Evolutionary conservation across 1,140 invertebrate genomes (phyloP), one percentile per base, ranked within the genome.

Genomic region (Wasmannia auropunctata): DNA sequence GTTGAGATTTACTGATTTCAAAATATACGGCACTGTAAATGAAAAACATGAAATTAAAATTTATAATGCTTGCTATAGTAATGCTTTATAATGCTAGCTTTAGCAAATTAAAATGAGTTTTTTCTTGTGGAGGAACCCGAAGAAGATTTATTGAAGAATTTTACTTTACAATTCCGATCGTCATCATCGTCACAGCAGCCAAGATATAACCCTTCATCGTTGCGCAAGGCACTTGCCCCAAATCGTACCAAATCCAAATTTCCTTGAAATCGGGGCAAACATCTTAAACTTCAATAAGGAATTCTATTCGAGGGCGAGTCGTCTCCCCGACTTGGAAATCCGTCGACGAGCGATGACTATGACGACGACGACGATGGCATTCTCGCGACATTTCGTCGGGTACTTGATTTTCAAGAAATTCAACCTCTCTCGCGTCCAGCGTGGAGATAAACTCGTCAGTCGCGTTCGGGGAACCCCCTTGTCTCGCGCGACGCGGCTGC

Each of bases 331-430:
- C 31, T 70, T 16, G 40, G 49, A 25, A 49, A 49, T 34, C 5
- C 16, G 14, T 70, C 34, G 67, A 49, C 7, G 11, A 54, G 22
- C 11, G 14, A 16, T 4, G 34, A 70, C 14, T 6, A 51, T 34
- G 34, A 37, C 37, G 22, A 43, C 6, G 34, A 37, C 46, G 46
- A 6, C 3, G 40, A 40, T 11, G 43, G 54, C 49, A 6, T 43
- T n/a, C 16, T n/a, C 22, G 34, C 34, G 11, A 40, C 34, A 34
- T 63, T 58, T 40, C 49, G 31, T n/a, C 2, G 40, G n/a, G 28
- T 5, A 22, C 22, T 69, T 25, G 22, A 40, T 80, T 80, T 43
- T 81, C 65, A 58, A 72, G 37, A 81, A n/a, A 72, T 43, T 81
- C 51, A 25, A 25, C 51, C 16, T 43, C 40, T 19, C 28, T n/a